phyloP scores from a whole-genome alignment of 2,797 vertebrate species.

The Enteromius argenteus region DNA sequence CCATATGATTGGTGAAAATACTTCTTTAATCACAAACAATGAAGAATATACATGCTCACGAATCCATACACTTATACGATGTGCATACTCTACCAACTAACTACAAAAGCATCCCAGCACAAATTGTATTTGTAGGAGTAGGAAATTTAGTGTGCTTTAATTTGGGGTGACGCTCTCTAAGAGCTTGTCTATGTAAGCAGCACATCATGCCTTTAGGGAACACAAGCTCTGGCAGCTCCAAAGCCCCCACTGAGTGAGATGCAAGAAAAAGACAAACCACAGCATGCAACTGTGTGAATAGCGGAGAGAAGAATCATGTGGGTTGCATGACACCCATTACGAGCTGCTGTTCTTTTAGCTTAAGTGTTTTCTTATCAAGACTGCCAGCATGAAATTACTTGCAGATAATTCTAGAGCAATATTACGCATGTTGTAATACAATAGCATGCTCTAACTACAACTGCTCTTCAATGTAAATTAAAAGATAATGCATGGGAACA shows the following conservation, averaged over 20 bases:
- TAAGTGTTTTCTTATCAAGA: slow-evolving; percentile 35
- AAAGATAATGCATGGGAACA: not conserved
- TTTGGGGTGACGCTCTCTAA: slow-evolving; percentile 38
- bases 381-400: slow-evolving; percentile 18
- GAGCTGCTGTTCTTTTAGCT: slow-evolving; percentile 25
- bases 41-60: not conserved
- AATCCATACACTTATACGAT: not conserved
- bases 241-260: slow-evolving; percentile 39
- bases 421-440: not conserved
- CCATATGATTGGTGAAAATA: not conserved
- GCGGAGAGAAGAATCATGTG: not conserved
- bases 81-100: not conserved
- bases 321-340: slow-evolving; percentile 34
- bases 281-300: slow-evolving; percentile 12
- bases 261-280: slow-evolving; percentile 37
- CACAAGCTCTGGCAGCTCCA: slow-evolving; percentile 40
- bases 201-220: slow-evolving; percentile 42
- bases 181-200: slow-evolving; percentile 30
- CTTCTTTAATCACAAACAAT: not conserved
- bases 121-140: slow-evolving; percentile 1
- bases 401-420: not conserved
- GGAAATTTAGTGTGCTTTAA: slow-evolving; percentile 44
- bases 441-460: not conserved
- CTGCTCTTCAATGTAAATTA: not conserved
- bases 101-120: slow-evolving; percentile 2